Evolutionary conservation across 2,113 vertebrate species (phyloP).

Genomic region (Chiloscyllium plagiosum): DNA sequence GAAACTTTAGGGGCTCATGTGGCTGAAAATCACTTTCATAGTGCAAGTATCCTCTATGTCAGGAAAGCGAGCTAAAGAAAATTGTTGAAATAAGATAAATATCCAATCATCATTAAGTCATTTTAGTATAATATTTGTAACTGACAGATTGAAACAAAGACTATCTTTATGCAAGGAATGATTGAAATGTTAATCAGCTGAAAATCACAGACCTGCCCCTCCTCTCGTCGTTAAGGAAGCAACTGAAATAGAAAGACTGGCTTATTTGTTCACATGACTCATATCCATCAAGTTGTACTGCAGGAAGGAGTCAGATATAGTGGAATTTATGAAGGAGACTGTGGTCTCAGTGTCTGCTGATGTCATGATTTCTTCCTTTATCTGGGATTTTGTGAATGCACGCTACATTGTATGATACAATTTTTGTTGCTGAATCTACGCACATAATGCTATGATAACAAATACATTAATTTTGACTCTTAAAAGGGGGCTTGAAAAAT

Average conservation of each 20-base stretch:
- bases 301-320: conserved; percentile 26
- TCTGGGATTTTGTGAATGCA: background rate
- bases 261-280: conserved; percentile 13
- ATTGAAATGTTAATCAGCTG: background rate
- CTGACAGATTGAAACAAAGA: background rate
- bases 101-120: background rate
- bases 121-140: background rate
- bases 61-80: background rate
- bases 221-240: background rate
- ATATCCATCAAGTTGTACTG: conserved; percentile 9
- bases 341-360: conserved; percentile 13
- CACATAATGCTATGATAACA: background rate
- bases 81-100: background rate
- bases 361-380: background rate
- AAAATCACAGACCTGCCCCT: background rate
- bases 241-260: conserved; percentile 7
- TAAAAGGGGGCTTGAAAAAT: background rate
- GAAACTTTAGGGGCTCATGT: background rate
- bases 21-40: background rate
- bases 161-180: background rate
- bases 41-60: background rate
- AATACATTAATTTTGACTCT: background rate
- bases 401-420: background rate
- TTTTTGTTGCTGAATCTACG: background rate
- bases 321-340: conserved; percentile 32